A percentile compares a stretch with the other conserved stretches of the same genome.
Conservation (phyloP, 92 coral and sea anemone genomes). For the Diadumene lineata region DNA sequence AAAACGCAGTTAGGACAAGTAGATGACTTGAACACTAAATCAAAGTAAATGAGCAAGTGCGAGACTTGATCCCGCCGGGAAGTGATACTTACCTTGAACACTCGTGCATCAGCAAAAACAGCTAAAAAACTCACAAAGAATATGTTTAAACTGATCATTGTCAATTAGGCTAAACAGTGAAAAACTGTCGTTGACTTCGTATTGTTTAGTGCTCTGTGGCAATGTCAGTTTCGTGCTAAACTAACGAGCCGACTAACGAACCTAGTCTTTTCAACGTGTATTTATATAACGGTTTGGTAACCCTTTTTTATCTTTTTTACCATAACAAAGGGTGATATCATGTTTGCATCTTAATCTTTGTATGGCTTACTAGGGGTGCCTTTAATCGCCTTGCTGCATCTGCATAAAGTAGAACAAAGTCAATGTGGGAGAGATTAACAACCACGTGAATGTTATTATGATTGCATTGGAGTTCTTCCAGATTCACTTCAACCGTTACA, state of each 20-base stretch:
- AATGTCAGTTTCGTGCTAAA: no score
- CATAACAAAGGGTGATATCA: neutral
- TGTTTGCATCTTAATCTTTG: neutral
- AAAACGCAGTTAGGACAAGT: neutral
- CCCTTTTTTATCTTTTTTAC: neutral
- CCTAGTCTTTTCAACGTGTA: neutral
- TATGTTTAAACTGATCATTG: neutral
- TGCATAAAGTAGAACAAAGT: no score
- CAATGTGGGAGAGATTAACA: no score
- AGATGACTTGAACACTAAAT: no score
- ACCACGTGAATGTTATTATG: no score
- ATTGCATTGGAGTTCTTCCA: no score
- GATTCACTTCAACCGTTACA: no score
- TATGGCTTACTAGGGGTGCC: no score
- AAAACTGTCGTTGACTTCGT: neutral
- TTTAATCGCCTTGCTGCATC: no score
- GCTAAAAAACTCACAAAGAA: neutral
- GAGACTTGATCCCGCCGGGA: no score
- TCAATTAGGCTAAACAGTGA: neutral
- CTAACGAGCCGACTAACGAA: no score
- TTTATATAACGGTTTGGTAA: neutral
- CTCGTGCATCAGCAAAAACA: neutral
- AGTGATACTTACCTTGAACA: neutral
- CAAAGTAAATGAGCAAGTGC: neutral
- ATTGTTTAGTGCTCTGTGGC: neutral